phyloP scores from a whole-genome alignment of 2,113 vertebrate species.

The Macquaria ambigua region DNA sequence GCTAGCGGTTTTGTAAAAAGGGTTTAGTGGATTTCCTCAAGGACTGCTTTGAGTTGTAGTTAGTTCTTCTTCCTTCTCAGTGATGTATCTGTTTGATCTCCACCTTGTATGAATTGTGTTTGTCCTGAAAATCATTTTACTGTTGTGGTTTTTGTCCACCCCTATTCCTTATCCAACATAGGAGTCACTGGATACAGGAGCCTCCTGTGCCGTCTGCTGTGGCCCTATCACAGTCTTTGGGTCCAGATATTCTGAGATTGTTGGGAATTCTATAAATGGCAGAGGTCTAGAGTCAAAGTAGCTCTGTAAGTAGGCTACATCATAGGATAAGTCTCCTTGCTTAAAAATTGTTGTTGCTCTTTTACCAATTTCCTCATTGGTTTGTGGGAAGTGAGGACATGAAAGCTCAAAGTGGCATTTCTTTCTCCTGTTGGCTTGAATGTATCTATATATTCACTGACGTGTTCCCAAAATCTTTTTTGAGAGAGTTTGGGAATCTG shows the following conservation, averaged over 20 bases:
- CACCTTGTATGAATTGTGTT: neutral
- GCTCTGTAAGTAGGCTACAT: neutral
- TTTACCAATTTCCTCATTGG: neutral
- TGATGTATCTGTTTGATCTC: neutral
- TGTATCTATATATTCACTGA: neutral
- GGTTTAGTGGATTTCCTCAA: no score
- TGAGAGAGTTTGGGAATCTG: neutral
- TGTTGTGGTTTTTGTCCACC: neutral
- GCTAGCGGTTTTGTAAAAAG: no score
- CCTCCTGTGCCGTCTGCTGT: neutral
- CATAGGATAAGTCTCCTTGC: neutral
- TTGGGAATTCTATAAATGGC: neutral
- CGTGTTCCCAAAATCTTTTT: neutral
- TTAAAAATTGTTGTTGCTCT: neutral
- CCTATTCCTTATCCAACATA: neutral
- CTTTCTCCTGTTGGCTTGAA: neutral
- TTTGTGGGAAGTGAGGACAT: neutral
- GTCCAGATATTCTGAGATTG: neutral
- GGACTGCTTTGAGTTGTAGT: neutral
- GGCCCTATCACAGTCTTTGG: no score
- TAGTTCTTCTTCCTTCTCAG: neutral
- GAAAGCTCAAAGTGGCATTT: neutral
- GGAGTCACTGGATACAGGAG: neutral
- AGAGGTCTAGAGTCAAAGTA: neutral
- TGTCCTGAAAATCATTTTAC: neutral